These are phyloP conservation scores for Galeopsomyia nigrocyanea DNA, from an alignment of 2,888 invertebrate genomes.

Conservation along the genomic window DNA sequence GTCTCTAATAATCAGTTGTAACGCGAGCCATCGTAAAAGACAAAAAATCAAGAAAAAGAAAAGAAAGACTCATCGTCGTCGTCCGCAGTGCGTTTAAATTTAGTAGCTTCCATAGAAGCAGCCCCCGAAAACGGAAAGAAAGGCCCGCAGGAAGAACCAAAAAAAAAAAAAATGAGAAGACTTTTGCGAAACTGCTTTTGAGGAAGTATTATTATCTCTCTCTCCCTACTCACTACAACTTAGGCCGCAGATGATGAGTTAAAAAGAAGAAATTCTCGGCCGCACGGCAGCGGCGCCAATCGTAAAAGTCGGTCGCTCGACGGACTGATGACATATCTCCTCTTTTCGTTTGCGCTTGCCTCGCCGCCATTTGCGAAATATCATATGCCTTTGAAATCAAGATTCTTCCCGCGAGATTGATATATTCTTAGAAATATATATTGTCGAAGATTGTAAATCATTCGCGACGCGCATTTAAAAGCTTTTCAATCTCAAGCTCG, in stretches of 20 bases:
- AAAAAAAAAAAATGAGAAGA: too few relatives aligned
- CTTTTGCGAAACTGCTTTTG: constrained; percentile 18
- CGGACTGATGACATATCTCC: constrained; percentile 51
- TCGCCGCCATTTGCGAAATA: constrained; percentile 29
- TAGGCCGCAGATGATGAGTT: constrained; percentile 13
- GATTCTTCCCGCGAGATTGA: constrained; percentile 21
- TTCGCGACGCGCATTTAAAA: constrained; percentile 31
- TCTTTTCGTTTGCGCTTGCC: constrained; percentile 32
- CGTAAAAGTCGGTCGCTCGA: constrained; percentile 59
- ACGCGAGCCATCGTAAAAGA: constrained; percentile 67
- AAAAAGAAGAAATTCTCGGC: constrained; percentile 9
- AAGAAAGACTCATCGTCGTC: constrained; percentile 39
- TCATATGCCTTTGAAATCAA: constrained; percentile 27
- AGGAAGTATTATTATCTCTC: constrained; percentile 36
- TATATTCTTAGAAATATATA: constrained; percentile 43
- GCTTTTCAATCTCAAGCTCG: constrained; percentile 38
- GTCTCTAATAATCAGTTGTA: constrained; percentile 68
- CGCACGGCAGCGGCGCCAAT: constrained; percentile 56
- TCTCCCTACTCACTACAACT: too few relatives aligned
- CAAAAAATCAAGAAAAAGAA: constrained; percentile 60
- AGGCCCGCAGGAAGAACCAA: constrained; percentile 17
- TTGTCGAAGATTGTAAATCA: constrained; percentile 43
- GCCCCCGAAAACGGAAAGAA: constrained; percentile 12
- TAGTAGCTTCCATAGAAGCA: constrained; percentile 46
- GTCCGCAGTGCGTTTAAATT: constrained; percentile 55